Evolutionary conservation across 2,113 vertebrate genomes (phyloP).

Genomic region (Pan troglodytes): NHGRI_mPanTro3-v2.1_pri NC_072420.2:25549001-25549500

Average conservation of each 20-base stretch:
- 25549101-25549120: background rate
- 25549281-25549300: background rate
- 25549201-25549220: background rate
- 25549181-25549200: background rate
- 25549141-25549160: background rate
- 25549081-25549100: background rate
- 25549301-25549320: background rate
- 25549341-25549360: background rate
- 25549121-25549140: background rate
- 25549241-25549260: rapidly evolving
- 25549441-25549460: background rate
- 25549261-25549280: background rate
- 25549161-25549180: background rate
- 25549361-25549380: background rate
- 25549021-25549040: background rate
- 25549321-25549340: background rate
- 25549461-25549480: background rate
- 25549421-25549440: background rate
- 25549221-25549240: background rate
- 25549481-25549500: background rate
- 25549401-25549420: background rate
- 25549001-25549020: background rate
- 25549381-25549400: background rate
- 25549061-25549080: background rate
- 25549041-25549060: background rate